Evolutionary conservation across 2,888 invertebrate species (phyloP).

Genomic region (Mystacides longicornis): DNA sequence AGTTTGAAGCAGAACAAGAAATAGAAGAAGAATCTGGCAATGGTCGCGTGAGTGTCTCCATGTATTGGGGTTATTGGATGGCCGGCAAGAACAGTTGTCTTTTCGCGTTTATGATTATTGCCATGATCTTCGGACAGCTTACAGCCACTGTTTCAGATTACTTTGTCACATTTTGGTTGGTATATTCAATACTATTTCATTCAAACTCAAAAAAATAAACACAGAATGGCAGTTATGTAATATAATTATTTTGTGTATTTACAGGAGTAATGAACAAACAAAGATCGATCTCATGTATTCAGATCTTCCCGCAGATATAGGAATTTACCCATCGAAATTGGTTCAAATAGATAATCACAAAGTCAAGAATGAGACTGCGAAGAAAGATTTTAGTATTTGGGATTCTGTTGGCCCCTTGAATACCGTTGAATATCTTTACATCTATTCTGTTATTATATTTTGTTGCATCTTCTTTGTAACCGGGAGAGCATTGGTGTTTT

Average conservation of each 20-base stretch:
- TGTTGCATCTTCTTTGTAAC: slow-evolving; percentile 43
- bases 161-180: slow-evolving; percentile 68
- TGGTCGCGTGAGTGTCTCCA: slow-evolving; percentile 18
- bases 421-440: slow-evolving; percentile 36
- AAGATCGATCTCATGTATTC: slow-evolving; percentile 8
- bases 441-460: slow-evolving; percentile 37
- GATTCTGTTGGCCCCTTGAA: slow-evolving; percentile 35
- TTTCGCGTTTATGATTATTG: slow-evolving; percentile 44
- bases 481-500: slow-evolving; percentile 52
- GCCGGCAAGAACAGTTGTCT: slow-evolving; percentile 50
- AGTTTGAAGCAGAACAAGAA: slow-evolving; percentile 10
- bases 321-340: background rate
- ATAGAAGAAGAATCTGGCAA: slow-evolving; percentile 12
- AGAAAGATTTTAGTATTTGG: slow-evolving; percentile 13
- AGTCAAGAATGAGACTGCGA: background rate
- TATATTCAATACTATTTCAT: background rate
- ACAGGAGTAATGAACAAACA: slow-evolving; percentile 17
- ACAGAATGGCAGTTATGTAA: background rate
- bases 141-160: slow-evolving; percentile 66
- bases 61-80: slow-evolving; percentile 55
- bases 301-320: slow-evolving; percentile 9
- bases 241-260: background rate
- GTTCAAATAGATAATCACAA: background rate
- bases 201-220: background rate
- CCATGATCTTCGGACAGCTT: slow-evolving; percentile 57